These are phyloP conservation scores for Galerucella calmariensis DNA, from an alignment of 2,888 invertebrate genomes.

Conservation along the genomic window DNA sequence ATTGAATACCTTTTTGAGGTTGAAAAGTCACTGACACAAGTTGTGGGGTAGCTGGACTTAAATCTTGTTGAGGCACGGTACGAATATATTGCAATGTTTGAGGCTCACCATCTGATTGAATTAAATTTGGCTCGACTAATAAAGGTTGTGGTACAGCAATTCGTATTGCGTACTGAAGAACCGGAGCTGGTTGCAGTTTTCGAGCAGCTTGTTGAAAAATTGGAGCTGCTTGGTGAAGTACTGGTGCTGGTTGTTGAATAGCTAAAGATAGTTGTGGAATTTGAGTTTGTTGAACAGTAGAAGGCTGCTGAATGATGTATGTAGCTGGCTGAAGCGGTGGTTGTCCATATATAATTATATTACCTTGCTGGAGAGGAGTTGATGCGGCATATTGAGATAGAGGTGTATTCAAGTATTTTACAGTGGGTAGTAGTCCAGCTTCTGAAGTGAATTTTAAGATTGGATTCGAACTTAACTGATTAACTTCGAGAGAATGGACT, in stretches of 20 bases:
- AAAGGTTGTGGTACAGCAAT: slow-evolving; percentile 6
- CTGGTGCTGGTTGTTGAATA: background rate
- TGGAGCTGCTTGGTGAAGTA: background rate
- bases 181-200: background rate
- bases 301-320: background rate
- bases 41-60: background rate
- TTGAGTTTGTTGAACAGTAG: background rate
- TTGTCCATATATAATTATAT: background rate
- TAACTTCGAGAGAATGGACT: slow-evolving; percentile 32
- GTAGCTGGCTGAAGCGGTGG: background rate
- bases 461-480: background rate
- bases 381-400: slow-evolving; percentile 10
- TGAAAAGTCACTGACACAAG: background rate
- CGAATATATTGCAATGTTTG: background rate
- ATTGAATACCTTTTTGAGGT: background rate
- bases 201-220: slow-evolving; percentile 1
- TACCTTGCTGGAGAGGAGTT: slow-evolving; percentile 2
- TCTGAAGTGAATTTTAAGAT: background rate
- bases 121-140: background rate
- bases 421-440: background rate
- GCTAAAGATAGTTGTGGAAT: background rate
- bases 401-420: slow-evolving; percentile 2
- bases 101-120: background rate
- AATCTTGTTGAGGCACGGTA: slow-evolving; percentile 9
- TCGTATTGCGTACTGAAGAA: slow-evolving; percentile 14